These are phyloP conservation scores for Phortica okadai DNA, from an alignment of 2,888 invertebrate genomes.

Conservation along the genomic window DNA sequence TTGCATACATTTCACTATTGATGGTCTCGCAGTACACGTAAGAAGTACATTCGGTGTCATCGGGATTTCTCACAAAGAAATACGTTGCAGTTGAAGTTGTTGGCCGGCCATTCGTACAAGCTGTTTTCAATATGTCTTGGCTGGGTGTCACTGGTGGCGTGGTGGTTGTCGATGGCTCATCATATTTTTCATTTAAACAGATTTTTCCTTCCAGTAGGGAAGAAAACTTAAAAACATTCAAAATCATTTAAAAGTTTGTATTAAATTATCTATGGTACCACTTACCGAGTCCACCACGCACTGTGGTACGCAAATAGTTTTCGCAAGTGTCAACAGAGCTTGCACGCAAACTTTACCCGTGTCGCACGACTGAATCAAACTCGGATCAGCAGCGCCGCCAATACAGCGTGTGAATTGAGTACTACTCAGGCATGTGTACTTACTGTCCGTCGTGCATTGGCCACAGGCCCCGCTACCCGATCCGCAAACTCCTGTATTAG, in stretches of 20 bases:
- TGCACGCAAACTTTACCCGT: slow-evolving; percentile 38
- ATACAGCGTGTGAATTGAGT: slow-evolving; percentile 40
- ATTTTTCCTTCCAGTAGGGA: not conserved
- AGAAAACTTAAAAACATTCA: not conserved
- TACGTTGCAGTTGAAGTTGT: not conserved
- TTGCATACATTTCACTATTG: not conserved
- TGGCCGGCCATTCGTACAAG: not conserved
- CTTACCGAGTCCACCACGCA: slow-evolving; percentile 38
- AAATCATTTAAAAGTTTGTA: not conserved
- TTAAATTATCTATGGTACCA: not conserved
- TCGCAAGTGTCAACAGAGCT: not conserved
- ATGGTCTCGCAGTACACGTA: slow-evolving; percentile 26
- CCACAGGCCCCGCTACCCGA: not conserved
- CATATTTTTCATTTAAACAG: slow-evolving; percentile 16
- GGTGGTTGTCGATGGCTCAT: slow-evolving; percentile 9
- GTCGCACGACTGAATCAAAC: slow-evolving; percentile 26
- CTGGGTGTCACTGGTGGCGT: slow-evolving; percentile 4
- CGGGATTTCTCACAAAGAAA: slow-evolving; percentile 18
- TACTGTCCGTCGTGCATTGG: slow-evolving; percentile 23
- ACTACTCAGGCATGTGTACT: slow-evolving; percentile 40
- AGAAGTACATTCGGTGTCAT: not conserved
- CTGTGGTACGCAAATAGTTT: slow-evolving; percentile 38
- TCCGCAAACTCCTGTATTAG: slow-evolving; percentile 38
- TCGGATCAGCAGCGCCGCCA: not conserved
- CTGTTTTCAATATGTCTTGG: not conserved